Evolutionary conservation across 1,140 invertebrate genomes (phyloP), one percentile per base, ranked within the genome.

Genomic region (Metaphire vulgaris): DNA sequence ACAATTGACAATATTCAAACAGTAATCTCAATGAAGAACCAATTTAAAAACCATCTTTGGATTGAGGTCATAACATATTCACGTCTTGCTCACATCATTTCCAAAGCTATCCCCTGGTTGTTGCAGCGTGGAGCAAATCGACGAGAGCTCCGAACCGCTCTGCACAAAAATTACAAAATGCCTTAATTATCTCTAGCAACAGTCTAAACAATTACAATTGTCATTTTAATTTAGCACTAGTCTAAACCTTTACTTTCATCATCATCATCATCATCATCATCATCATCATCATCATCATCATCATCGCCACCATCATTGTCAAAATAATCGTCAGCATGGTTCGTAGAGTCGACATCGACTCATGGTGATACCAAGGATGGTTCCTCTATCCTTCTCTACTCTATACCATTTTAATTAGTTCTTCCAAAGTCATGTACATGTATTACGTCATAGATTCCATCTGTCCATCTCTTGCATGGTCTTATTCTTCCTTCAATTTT

Each of bases 21-120:
- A n/a, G n/a, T n/a, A n/a, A n/a, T n/a, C n/a, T n/a, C n/a, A n/a
- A n/a, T n/a, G n/a, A n/a, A n/a, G n/a, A n/a, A n/a, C n/a, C n/a
- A n/a, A n/a, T n/a, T n/a, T n/a, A n/a, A 56, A 56, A 56, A 56
- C 41, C 6, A 56, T 56, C 21, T 6, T 12, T 21, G 21, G 41
- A 6, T 21, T 56, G 6, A 56, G 21, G 41, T 12, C 6, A 56
- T 56, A 12, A 12, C 41, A 56, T 6, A 56, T 56, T 56, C n/a
- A 56, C n/a, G 64, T n/a, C 66, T 26, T 66, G 12, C 74, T 78
- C 71, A 79, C 79, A 65, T 79, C 79, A 64, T 79, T 79, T 21
- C 78, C 72, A 41, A 78, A 79, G 30, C 76, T 78, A 31, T 79
- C 74, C 34, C 74, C 79, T 30, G 74, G 74, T 29, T 74, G 32